Evolutionary conservation across 1,140 invertebrate genomes (phyloP), one percentile per base, ranked within the genome.

Genomic region (Sinonovacula constricta): DNA sequence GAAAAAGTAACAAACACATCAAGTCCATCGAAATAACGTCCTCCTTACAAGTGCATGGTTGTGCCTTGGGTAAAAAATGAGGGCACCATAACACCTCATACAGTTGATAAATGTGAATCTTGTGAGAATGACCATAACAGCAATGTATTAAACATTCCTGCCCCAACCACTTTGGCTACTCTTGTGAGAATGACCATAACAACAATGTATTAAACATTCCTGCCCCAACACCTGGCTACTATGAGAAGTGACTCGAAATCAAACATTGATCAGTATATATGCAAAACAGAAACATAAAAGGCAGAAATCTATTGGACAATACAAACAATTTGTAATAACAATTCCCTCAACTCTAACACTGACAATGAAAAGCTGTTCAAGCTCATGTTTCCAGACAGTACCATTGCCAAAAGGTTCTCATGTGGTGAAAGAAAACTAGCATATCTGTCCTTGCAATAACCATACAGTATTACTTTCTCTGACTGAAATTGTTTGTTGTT

Each of bases 381-480:
- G 49, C 5, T 60, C 14, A 71, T 71, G 53, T 71, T 71, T 26
- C 69, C 28, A 24, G 69, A 71, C 22, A 67, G 63, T 45, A 22
- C 0, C 18, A 54, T 65, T 31, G 60, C 39, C 12, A 65, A 53
- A 54, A 49, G 3, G 12, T 63, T 51, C 15, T 36, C 68, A 70
- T 70, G 65, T 54, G 76, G 60, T 26, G 74, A 75, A n/a, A 56
- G 22, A 22, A 83, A 85, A 54, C 36, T 39, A 14, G 39, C 54
- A 7, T 83, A 85, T 63, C 10, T 85, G 5, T 26, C 39, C 1
- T 15, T 63, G 28, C n/a, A n/a, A n/a, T n/a, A n/a, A n/a, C n/a
- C n/a, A n/a, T n/a, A n/a, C n/a, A n/a, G n/a, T n/a, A n/a, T n/a
- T n/a, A n/a, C n/a, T n/a, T n/a, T n/a, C n/a, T n/a, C n/a, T n/a